Evolutionary conservation across 2,888 invertebrate genomes (phyloP), one percentile per base, ranked within the genome.

Genomic region (Palloptera scutellata): DNA sequence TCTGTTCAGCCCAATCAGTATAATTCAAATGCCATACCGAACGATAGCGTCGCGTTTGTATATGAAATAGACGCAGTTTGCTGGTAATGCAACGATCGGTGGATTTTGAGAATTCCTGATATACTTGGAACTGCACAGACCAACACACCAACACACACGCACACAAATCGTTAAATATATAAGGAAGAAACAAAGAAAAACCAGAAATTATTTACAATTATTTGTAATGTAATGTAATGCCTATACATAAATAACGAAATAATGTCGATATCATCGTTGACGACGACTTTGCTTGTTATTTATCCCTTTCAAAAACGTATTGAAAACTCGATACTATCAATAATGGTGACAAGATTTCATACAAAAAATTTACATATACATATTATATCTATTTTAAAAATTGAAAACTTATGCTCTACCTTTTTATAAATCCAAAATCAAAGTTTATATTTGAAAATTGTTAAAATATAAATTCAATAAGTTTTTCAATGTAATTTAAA

Each of bases 1-100:
- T 84, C 77, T 88, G 88, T 75, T 88, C 88, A 3, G 85, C 86
- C 92, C 93, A 93, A 78, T 91, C 91, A 42, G 90, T 89, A 84
- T 91, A 95, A 80, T 92, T 92, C 73, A 95, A 86, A 86, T 95
- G 95, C 93, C 94, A 95, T 70, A 95, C 86, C 48, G 88, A 88
- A 73, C 89, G 86, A 79, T 88, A 88, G 20, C 88, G 84, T 61
- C 88, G 83, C 40, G 88, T 88, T 52, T 86, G 84, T 43, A 86
- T 86, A 74, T 89, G 88, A 78, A 87, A 88, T 51, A 90, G 79
- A 66, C 88, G 84, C 68, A 90, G 82, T 80, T 89, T 89, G 75
- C 89, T 89, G 42, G 89, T 90, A 9, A 88, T 85, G 78, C 89
- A 89, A 74, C 88, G 87, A 58, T 89, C 89, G 6, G 88, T 88